Base-by-base conservation (phyloP, 2,797 vertebrate genomes). In the Hydrocynus forskahlii region DNA sequence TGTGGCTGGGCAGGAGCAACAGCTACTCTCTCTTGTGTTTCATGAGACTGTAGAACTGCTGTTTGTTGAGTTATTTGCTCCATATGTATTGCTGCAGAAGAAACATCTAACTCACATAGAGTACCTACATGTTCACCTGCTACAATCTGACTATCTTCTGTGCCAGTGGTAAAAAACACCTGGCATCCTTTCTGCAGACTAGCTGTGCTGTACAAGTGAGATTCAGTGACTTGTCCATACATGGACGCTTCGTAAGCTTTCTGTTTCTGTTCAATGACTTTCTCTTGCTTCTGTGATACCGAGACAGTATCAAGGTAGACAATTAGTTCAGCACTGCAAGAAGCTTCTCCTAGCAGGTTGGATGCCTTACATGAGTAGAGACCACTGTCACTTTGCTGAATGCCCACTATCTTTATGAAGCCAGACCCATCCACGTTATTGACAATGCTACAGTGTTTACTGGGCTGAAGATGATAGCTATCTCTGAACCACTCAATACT, bases 401-500 rank as follows among this genome's bases (percentile, higher is more conserved):
- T 92, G 14, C 88, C 86, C 40, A 86, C 86, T 59, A 97, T 88
- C 0, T 91, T 92, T 23, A 98, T 88, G 7, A 91, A 96, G 0
- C 97, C 97, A 0, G 94, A 96, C 5, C 97, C 95, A 0, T 96
- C 95, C 0, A 90, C 79, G 45, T 92, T 93, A 69, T 91, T 93
- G 74, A 92, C 88, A 35, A 95, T 80, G 68, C 93, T 89, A 69
- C 7, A 92, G 69, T 81, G 88, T 0, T 83, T 89, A 62, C 85
- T 89, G 0, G 95, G 89, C 73, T 91, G 90, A 79, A 97, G 88
- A 57, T 87, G 91, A 70, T 87, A 52, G 5, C 69, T 91, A n/a
- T 90, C 96, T 90, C 81, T 95, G 85, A 96, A 93, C 96, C 97
- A 97, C 19, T 91, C 89, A 72, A 97, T 82, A 0, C 90, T 76